Conservation (phyloP, 2,888 invertebrate genomes). For the Temnothorax ravouxi region DNA sequence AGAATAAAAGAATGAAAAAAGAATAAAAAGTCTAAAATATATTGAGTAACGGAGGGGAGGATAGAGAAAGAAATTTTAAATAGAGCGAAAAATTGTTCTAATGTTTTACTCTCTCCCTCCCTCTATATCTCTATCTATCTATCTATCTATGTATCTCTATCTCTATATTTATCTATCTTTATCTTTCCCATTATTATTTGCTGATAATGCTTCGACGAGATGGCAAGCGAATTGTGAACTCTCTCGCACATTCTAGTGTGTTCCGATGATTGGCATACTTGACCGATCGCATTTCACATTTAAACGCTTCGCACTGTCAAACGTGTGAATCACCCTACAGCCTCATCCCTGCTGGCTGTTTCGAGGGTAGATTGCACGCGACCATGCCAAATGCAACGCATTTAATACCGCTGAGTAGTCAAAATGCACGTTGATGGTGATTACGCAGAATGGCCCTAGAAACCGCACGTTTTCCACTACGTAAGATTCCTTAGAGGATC, state of each 20-base stretch:
- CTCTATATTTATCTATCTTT: neutral
- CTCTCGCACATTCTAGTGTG: slow-evolving; percentile 55
- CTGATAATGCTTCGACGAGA: slow-evolving; percentile 59
- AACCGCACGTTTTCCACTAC: neutral
- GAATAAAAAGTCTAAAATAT: neutral
- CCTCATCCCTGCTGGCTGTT: slow-evolving; percentile 60
- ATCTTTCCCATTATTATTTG: neutral
- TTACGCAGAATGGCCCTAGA: slow-evolving; percentile 4
- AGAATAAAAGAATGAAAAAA: neutral
- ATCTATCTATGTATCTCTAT: neutral
- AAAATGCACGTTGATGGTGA: slow-evolving; percentile 23
- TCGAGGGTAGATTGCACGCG: slow-evolving; percentile 61
- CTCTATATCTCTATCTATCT: neutral
- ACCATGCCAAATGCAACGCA: slow-evolving; percentile 33
- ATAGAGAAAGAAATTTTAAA: neutral
- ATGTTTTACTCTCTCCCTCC: neutral
- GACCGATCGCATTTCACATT: slow-evolving; percentile 74
- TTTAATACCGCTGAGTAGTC: slow-evolving; percentile 29
- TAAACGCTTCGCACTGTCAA: slow-evolving; percentile 73
- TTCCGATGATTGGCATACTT: slow-evolving; percentile 73
- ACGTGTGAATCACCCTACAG: slow-evolving; percentile 60
- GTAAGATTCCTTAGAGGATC: slow-evolving; percentile 18
- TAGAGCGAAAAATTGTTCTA: neutral
- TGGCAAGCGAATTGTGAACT: slow-evolving; percentile 61
- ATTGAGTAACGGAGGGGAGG: neutral